phyloP scores from a whole-genome alignment of 2,797 vertebrate genomes.

The Notolabrus celidotus region DNA sequence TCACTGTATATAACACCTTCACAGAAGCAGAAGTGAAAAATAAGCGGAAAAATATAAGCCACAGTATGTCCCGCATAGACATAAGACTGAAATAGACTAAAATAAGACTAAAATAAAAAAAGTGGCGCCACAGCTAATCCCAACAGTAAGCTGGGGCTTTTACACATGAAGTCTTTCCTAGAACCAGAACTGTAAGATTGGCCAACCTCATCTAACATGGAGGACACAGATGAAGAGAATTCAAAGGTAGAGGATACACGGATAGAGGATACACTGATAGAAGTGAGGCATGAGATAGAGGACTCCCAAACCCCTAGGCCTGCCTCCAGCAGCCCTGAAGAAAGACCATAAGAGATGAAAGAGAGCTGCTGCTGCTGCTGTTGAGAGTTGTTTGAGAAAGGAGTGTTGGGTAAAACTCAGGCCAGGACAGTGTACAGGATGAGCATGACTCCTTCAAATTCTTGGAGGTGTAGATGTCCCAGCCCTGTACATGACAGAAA shows the following conservation, averaged over 20 bases:
- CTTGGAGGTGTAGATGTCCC: background rate
- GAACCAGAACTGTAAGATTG: background rate
- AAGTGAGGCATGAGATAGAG: background rate
- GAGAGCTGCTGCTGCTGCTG: background rate
- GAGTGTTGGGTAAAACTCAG: background rate
- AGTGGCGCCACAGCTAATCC: background rate
- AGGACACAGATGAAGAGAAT: constrained; percentile 2
- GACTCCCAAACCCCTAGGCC: background rate
- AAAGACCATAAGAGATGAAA: constrained; percentile 1
- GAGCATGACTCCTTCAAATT: background rate
- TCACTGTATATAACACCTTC: background rate
- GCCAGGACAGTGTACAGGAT: background rate
- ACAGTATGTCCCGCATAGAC: background rate
- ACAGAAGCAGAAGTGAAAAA: background rate
- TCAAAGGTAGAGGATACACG: constrained; percentile 5
- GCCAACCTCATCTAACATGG: background rate
- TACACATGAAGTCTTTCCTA: background rate
- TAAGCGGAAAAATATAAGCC: background rate
- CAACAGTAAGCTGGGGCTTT: background rate
- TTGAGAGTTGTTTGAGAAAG: background rate
- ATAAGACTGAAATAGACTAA: too few relatives aligned
- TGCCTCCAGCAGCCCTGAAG: constrained; percentile 2
- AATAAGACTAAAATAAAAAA: background rate
- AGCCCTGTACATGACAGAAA: background rate
- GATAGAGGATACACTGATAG: background rate